Conservation (phyloP, 2,888 invertebrate species). For the Monoplex corrugatus region DNA sequence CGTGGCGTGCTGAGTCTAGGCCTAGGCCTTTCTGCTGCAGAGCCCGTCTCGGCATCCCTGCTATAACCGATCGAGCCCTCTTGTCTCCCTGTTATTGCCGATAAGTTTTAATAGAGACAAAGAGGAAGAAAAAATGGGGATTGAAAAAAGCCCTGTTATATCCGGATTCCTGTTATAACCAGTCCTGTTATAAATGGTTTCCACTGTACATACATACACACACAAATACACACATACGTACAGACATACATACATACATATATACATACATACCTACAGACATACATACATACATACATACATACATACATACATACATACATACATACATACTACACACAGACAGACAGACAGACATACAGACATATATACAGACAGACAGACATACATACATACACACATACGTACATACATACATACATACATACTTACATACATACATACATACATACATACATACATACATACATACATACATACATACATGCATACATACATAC, state of each 20-base stretch:
- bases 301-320: neutral
- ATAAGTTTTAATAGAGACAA: too few species aligned
- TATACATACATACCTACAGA: neutral
- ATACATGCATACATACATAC: neutral
- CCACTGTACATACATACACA: slow-evolving; percentile 23
- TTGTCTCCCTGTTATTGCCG: too few species aligned
- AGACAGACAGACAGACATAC: neutral
- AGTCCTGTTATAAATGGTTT: too few species aligned
- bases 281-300: neutral
- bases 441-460: neutral
- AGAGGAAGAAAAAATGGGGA: too few species aligned
- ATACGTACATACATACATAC: slow-evolving; percentile 2
- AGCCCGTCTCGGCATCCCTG: too few species aligned
- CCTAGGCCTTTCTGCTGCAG: too few species aligned
- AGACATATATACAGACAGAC: neutral
- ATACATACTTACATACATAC: slow-evolving; percentile 16
- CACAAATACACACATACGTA: neutral
- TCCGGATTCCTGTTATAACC: too few species aligned
- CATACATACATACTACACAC: slow-evolving; percentile 8
- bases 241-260: neutral
- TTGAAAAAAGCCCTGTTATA: too few species aligned
- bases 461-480: neutral
- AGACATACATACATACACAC: neutral
- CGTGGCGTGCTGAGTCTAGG: too few species aligned
- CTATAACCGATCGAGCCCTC: too few species aligned